Conservation (phyloP, 2,797 vertebrate species). For the Urosaurus nigricauda region DNA sequence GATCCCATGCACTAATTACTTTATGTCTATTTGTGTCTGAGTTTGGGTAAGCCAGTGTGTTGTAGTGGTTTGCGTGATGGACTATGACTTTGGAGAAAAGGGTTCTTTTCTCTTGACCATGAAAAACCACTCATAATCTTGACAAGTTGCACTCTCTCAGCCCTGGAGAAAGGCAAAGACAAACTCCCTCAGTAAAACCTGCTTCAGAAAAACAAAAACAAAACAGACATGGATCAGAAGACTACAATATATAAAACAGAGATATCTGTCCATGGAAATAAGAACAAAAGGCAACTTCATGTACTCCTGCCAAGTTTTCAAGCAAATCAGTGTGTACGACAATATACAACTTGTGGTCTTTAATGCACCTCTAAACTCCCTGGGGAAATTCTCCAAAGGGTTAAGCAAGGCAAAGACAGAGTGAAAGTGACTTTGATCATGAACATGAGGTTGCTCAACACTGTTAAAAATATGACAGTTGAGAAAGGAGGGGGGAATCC, state of each 20-base stretch:
- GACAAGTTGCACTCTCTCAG: no score
- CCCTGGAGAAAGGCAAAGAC: no score
- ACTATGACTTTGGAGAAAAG: no score
- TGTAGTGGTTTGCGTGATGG: no score
- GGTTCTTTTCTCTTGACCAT: no score
- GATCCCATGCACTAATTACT: no score
- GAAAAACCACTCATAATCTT: no score
- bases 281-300: background rate
- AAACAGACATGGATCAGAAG: background rate
- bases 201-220: background rate
- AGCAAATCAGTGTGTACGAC: background rate
- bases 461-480: constrained; percentile 55
- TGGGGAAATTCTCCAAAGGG: constrained; percentile 44
- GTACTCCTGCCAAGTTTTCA: background rate
- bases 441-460: constrained; percentile 64
- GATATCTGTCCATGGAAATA: background rate
- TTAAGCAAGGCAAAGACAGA: constrained; percentile 72
- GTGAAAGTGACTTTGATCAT: constrained; percentile 57
- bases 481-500: constrained; percentile 48
- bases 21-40: no score
- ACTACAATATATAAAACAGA: background rate
- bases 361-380: background rate
- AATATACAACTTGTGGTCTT: no score
- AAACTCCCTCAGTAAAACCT: background rate
- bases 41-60: no score